Conservation (phyloP, 1,140 invertebrate genomes). For the Euura saliciscinereae region DNA sequence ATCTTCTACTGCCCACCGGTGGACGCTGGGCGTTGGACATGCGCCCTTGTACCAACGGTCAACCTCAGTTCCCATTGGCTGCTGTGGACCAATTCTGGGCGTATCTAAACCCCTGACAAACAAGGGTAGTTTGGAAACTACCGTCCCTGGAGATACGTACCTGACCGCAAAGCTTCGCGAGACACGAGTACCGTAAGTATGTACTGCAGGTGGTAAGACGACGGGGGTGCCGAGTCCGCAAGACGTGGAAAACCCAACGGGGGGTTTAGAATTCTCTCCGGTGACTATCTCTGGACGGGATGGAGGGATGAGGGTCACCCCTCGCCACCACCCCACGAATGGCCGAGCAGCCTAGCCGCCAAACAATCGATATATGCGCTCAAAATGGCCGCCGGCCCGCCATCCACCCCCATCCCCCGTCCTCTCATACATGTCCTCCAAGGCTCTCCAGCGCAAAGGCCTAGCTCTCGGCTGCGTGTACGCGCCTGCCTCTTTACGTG, state of each 20-base stretch:
- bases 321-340: slow-evolving; percentile 46
- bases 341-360: slow-evolving; percentile 59
- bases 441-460: slow-evolving; percentile 9
- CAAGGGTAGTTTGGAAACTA: not conserved
- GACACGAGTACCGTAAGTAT: not conserved
- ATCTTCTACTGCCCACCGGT: not conserved
- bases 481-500: not conserved
- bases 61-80: not conserved
- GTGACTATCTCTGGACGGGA: not conserved
- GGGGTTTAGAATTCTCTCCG: not conserved
- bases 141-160: too few species aligned
- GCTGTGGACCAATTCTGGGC: not conserved
- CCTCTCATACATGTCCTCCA: slow-evolving; percentile 13
- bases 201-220: not conserved
- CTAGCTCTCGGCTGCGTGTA: not conserved
- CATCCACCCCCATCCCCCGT: slow-evolving; percentile 46
- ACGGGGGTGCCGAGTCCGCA: not conserved
- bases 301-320: slow-evolving; percentile 3
- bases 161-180: not conserved
- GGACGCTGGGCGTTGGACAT: not conserved
- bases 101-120: not conserved
- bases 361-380: slow-evolving; percentile 64
- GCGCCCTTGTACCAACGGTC: not conserved
- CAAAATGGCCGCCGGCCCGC: slow-evolving; percentile 62
- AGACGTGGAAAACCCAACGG: not conserved